Percentiles rank a stretch among this genome's conserved stretches.
These are phyloP conservation scores for Rhinichthys klamathensis DNA, from an alignment of 2,113 vertebrate genomes.

Conservation along the genomic window DNA sequence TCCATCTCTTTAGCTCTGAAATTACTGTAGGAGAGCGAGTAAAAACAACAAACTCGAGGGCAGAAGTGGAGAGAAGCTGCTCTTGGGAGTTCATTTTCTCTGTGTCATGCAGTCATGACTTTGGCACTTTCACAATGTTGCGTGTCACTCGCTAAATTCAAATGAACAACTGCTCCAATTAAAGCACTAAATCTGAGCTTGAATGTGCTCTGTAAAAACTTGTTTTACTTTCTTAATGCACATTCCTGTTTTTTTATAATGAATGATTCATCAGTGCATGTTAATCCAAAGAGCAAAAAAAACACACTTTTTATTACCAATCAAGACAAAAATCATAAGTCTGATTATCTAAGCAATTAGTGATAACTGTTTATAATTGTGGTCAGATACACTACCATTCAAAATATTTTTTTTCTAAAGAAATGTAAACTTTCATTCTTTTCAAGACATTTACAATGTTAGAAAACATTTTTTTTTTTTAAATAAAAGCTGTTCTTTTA, in stretches of 20 bases:
- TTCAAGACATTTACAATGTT: no score
- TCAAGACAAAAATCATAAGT: neutral
- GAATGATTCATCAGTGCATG: neutral
- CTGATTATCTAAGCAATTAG: neutral
- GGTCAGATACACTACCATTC: neutral
- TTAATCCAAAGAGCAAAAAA: neutral
- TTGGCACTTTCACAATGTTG: conserved; percentile 13
- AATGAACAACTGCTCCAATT: conserved; percentile 28
- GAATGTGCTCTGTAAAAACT: neutral
- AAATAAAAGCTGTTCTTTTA: no score
- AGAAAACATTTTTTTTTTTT: no score
- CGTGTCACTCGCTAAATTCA: conserved; percentile 28
- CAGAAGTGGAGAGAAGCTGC: neutral
- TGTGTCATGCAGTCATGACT: conserved; percentile 25
- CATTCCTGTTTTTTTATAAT: neutral
- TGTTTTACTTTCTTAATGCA: neutral
- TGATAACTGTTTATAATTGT: neutral
- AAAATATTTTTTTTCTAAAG: no score
- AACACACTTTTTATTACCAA: neutral
- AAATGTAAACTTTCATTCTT: no score
- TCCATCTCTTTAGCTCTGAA: conserved; percentile 15
- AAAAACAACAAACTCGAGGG: neutral
- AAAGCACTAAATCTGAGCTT: conserved; percentile 13
- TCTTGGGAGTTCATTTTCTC: conserved; percentile 33
- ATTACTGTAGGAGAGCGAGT: neutral